Conservation (phyloP, 2,797 vertebrate genomes). For the Mus spretus region DNA sequence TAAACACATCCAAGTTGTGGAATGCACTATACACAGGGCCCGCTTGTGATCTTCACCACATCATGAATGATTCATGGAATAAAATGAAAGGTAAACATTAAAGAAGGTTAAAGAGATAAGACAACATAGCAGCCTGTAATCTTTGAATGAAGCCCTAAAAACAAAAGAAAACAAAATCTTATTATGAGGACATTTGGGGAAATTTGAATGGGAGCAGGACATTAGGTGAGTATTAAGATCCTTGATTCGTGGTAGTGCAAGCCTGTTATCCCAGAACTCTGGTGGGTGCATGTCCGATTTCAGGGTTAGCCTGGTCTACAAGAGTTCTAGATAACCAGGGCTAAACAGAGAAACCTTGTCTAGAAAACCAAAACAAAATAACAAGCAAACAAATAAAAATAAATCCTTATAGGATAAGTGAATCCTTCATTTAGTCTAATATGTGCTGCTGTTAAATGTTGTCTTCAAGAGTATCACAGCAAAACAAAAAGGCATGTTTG, state of each 20-base stretch:
- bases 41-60: neutral
- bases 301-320: neutral
- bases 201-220: conserved; percentile 17
- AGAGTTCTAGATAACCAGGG: neutral
- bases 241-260: neutral
- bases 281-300: neutral
- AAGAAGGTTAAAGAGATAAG: neutral
- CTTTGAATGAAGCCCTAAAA: neutral
- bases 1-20: neutral
- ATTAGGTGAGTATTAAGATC: conserved; percentile 10
- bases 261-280: neutral
- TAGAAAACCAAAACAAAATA: neutral
- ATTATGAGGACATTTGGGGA: neutral
- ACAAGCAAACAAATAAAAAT: neutral
- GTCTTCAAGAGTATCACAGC: conserved; percentile 34
- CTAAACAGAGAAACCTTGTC: neutral
- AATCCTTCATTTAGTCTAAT: neutral
- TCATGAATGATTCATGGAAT: neutral
- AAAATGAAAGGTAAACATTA: neutral
- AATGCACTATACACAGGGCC: neutral
- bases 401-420: conserved; percentile 12
- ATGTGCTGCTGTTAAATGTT: neutral
- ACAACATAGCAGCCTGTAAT: neutral
- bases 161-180: neutral
- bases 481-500: conserved; percentile 35